Conservation (phyloP, 64 coral and sea anemone genomes). For the Orbicella faveolata region DNA sequence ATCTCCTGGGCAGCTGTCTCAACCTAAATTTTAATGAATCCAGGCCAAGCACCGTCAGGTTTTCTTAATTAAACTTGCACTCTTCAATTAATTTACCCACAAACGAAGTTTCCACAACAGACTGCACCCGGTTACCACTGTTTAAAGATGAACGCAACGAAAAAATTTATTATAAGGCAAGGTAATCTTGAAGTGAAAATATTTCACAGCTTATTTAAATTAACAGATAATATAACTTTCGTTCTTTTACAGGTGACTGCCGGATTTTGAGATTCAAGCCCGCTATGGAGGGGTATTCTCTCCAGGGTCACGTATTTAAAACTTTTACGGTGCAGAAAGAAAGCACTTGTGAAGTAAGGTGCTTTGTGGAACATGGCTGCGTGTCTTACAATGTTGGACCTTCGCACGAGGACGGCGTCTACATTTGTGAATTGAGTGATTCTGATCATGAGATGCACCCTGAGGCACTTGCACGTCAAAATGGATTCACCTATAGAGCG, state of each 20-base stretch:
- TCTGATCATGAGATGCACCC: slow-evolving; percentile 6
- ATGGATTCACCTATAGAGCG: neutral
- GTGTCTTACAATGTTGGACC: neutral
- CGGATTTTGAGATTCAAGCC: neutral
- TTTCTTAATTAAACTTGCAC: no score
- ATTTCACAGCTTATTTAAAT: no score
- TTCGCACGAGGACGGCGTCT: neutral
- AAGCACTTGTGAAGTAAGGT: neutral
- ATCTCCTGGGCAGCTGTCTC: no score
- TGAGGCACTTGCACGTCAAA: neutral
- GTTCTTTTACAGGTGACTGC: neutral
- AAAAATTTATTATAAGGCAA: no score
- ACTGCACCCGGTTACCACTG: no score
- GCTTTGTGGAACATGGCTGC: neutral
- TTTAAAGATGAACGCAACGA: no score
- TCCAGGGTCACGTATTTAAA: neutral
- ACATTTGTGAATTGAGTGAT: neutral
- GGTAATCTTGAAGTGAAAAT: no score
- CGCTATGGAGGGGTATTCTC: neutral
- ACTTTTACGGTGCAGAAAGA: neutral
- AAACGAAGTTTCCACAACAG: no score
- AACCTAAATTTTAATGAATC: no score
- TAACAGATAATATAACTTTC: no score
- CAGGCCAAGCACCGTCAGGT: no score
- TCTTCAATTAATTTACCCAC: no score